Evolutionary conservation across 1,140 invertebrate species (phyloP), one percentile per base, ranked within the genome.

Genomic region (Brachionus manjavacas): DNA sequence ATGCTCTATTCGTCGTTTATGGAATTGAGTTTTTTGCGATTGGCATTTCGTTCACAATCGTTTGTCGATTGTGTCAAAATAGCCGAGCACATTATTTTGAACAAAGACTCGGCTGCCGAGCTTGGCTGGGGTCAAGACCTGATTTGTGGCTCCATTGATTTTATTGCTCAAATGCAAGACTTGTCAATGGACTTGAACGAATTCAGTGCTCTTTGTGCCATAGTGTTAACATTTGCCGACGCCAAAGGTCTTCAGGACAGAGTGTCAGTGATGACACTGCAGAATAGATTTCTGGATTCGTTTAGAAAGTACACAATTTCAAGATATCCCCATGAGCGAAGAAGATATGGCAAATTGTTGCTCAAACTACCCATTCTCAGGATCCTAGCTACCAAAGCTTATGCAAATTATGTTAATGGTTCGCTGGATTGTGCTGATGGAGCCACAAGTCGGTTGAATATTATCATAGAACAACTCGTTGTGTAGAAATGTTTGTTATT

Each of bases 151-250:
- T 81, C 79, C 20, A 81, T 81, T 64, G 79, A 81, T 25, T 81
- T 81, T 35, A 81, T 81, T 35, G 79, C 79, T 64, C 79, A 81
- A 81, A 81, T 81, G 79, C 79, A 81, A 64, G 79, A 81, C 20
- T 20, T 81, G 9, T 41, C 52, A 39, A 81, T 81, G 79, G 79
- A 81, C 43, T 20, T 68, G 31, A 81, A 81, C 25, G 79, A 81
- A 46, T 81, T 64, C 20, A 81, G 79, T n/a, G 79, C 79, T 81
- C 39, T 81, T 6, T 81, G 79, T 16, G 79, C 79, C 12, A 81
- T 81, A 28, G 79, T 81, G 55, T 81, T 81, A 20, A 81, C 64
- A 43, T 81, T 81, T 68, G 49, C 79, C 20, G 79, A 81, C 9
- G 79, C 79, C n/a, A 81, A 81, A 64, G 55, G 79, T 25, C 52